These are phyloP conservation scores for Lepisosteus oculatus DNA, from an alignment of 2,113 vertebrate genomes.

Conservation along the genomic window DNA sequence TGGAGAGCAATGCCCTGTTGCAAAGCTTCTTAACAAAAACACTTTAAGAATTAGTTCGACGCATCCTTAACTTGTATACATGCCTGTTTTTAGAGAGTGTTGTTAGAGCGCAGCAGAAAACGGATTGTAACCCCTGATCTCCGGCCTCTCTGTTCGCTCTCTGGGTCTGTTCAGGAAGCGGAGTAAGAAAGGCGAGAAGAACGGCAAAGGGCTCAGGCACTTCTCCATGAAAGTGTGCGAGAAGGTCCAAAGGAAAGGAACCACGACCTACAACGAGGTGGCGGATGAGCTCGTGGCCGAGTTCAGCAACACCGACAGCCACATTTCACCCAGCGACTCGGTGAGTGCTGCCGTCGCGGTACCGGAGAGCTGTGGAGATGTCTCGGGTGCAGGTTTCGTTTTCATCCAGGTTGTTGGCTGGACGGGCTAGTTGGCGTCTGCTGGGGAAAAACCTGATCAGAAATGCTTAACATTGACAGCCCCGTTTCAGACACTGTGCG, in stretches of 20 bases:
- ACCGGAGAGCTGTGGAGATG: too few species aligned
- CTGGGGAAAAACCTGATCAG: too few species aligned
- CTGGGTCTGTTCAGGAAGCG: conserved; percentile 74
- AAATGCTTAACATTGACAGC: too few species aligned
- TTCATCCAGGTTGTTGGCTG: too few species aligned
- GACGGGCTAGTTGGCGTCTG: too few species aligned
- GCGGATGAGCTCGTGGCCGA: conserved; percentile 96
- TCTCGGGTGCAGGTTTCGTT: too few species aligned
- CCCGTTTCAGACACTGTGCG: too few species aligned
- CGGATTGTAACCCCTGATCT: conserved; percentile 9
- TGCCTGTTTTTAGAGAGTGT: not conserved
- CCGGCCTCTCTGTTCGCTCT: not conserved
- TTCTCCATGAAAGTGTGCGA: conserved; percentile 99
- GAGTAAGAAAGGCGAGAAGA: conserved; percentile 97
- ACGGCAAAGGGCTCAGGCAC: conserved; percentile 94
- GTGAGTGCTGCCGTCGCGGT: conserved; percentile 59
- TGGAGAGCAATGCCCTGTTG: not conserved
- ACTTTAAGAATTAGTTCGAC: too few species aligned
- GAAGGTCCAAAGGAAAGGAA: conserved; percentile 96
- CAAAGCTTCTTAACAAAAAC: not conserved
- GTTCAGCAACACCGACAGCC: conserved; percentile 93
- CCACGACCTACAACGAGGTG: conserved; percentile 97
- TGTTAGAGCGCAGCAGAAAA: not conserved
- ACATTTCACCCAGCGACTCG: conserved; percentile 91
- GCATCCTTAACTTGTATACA: not conserved